Percentiles rank a stretch among this genome's conserved stretches.
phyloP scores from a whole-genome alignment of 2,797 vertebrate species.

The Tragelaphus eurycerus region DNA sequence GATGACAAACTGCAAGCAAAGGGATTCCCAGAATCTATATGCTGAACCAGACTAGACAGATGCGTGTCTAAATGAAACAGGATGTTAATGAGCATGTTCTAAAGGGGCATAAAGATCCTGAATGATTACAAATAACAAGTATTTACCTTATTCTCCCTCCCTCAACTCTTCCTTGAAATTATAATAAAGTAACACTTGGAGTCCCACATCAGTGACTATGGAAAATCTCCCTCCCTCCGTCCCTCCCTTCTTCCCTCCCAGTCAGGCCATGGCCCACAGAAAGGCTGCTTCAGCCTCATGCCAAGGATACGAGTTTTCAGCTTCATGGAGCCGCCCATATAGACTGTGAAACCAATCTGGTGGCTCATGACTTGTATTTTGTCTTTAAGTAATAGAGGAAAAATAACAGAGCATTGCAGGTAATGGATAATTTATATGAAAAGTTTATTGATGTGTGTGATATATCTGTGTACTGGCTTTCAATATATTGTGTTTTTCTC shows the following conservation, averaged over 20 bases:
- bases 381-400: background rate
- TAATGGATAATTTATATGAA: background rate
- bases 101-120: background rate
- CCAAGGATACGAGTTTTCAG: background rate
- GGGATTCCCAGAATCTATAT: background rate
- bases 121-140: constrained; percentile 43
- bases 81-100: constrained; percentile 20
- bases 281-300: background rate
- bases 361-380: background rate
- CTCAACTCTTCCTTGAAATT: background rate
- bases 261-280: background rate
- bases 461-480: background rate
- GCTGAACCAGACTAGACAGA: background rate
- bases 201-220: background rate
- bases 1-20: background rate
- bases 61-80: background rate
- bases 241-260: background rate
- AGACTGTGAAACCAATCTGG: background rate
- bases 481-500: background rate
- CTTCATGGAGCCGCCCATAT: background rate
- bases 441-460: background rate
- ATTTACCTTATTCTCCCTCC: constrained; percentile 38
- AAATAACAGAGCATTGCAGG: background rate
- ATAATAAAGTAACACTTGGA: constrained; percentile 29
- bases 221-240: background rate